Conservation (phyloP, 2,797 vertebrate genomes). For the Crypturellus tataupa region DNA sequence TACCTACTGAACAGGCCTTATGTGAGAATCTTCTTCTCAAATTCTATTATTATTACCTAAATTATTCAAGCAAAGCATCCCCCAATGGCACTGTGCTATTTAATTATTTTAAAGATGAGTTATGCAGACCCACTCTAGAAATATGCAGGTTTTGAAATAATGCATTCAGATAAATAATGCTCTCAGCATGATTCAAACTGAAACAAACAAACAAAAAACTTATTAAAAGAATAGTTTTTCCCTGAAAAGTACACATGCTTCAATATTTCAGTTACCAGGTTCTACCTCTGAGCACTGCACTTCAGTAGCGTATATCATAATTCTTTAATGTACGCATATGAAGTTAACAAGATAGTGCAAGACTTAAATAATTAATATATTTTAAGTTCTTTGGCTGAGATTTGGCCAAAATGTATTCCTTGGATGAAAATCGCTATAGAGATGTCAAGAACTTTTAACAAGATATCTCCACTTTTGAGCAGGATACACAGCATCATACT, state of each 20-base stretch:
- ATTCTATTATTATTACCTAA: background rate
- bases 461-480: background rate
- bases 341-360: background rate
- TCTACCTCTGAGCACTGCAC: background rate
- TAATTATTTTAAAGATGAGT: background rate
- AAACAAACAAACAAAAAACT: background rate
- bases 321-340: background rate
- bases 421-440: background rate
- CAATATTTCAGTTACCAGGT: background rate
- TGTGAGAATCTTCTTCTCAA: background rate
- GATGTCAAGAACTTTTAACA: background rate
- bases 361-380: background rate
- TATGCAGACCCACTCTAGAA: background rate
- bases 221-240: background rate
- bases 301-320: background rate
- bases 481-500: accelerated
- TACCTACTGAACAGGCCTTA: background rate
- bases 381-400: background rate
- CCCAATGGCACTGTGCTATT: background rate
- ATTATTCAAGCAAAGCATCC: background rate
- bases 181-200: background rate
- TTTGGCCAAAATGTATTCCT: background rate
- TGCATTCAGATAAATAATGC: background rate
- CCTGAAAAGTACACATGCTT: background rate
- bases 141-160: background rate